phyloP scores from a whole-genome alignment of 2,797 vertebrate genomes.

The Zenarchopterus dispar region DNA sequence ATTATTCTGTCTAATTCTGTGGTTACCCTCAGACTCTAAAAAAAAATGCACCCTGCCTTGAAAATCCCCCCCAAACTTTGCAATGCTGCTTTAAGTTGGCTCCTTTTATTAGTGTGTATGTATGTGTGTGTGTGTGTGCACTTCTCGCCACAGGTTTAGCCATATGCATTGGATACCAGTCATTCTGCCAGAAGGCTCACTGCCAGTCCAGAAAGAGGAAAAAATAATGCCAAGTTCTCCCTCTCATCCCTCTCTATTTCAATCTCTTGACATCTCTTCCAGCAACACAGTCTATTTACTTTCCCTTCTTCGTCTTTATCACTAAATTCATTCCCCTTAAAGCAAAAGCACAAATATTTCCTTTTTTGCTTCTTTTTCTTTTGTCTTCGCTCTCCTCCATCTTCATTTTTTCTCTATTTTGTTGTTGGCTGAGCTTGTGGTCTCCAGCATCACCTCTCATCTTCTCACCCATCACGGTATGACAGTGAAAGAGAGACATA shows the following conservation, averaged over 20 bases:
- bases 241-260: constrained; percentile 56
- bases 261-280: constrained; percentile 46
- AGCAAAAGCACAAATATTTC: constrained; percentile 39
- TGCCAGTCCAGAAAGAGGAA: constrained; percentile 62
- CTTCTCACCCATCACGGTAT: constrained; percentile 46
- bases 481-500: constrained; percentile 43
- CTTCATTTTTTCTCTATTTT: constrained; percentile 22
- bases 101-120: constrained; percentile 29
- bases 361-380: not conserved
- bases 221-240: constrained; percentile 50
- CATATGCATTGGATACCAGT: constrained; percentile 63
- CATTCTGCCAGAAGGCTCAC: constrained; percentile 61
- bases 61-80: constrained; percentile 59
- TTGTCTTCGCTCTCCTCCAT: not conserved
- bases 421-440: constrained; percentile 57
- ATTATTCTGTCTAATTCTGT: constrained; percentile 60
- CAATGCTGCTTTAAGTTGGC: constrained; percentile 52
- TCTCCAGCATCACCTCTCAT: constrained; percentile 42
- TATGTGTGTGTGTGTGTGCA: constrained; percentile 4
- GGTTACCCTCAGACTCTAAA: constrained; percentile 41
- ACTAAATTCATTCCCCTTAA: constrained; percentile 46
- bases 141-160: constrained; percentile 53
- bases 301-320: constrained; percentile 29
- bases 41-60: constrained; percentile 28
- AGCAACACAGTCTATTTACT: constrained; percentile 49